Evolutionary conservation across 2,888 invertebrate species (phyloP).

Genomic region (Eristalis intricaria): DNA sequence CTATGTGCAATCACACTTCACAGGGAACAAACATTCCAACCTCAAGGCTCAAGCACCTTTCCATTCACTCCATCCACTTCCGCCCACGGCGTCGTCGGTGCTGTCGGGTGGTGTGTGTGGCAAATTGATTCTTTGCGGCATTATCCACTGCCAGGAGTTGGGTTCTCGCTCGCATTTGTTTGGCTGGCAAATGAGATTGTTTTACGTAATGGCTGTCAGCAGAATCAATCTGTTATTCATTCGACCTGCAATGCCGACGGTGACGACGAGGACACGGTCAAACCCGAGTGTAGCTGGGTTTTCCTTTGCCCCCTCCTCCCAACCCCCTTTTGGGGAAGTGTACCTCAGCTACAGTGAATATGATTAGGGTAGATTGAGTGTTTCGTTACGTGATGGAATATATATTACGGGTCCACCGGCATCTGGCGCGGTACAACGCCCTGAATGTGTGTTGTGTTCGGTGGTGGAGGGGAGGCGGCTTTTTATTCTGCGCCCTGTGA

Average conservation of each 20-base stretch:
- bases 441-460: background rate
- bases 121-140: conserved; percentile 57
- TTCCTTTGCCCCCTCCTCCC: background rate
- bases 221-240: conserved; percentile 63
- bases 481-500: background rate
- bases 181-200: conserved; percentile 48
- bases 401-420: conserved; percentile 44
- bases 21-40: background rate
- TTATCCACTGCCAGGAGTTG: conserved; percentile 19
- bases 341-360: conserved; percentile 48
- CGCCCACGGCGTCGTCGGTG: background rate
- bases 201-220: conserved; percentile 51
- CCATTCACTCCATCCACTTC: background rate
- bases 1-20: background rate
- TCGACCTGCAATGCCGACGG: background rate
- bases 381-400: conserved; percentile 56
- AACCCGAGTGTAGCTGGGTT: background rate
- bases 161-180: background rate
- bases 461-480: background rate
- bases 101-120: conserved; percentile 17
- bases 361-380: conserved; percentile 60
- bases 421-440: conserved; percentile 9
- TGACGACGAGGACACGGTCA: too few relatives aligned
- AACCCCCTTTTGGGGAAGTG: background rate
- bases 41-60: background rate